Evolutionary conservation across 2,888 invertebrate species (phyloP).

Genomic region (Polymixis flavicincta): DNA sequence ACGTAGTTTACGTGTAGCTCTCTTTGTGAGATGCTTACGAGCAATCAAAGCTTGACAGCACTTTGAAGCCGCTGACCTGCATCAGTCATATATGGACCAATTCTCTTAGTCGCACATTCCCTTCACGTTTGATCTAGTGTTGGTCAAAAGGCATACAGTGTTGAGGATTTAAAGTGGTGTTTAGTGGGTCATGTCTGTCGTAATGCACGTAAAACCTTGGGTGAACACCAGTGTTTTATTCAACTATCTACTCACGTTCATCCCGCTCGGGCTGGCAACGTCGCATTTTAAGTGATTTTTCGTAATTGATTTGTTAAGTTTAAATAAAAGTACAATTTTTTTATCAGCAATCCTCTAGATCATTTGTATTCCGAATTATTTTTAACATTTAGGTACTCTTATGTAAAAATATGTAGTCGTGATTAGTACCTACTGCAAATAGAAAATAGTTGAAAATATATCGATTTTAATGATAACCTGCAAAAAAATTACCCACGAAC

Average conservation of each 20-base stretch:
- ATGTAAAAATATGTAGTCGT: no score
- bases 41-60: conserved; percentile 47
- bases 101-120: conserved; percentile 1
- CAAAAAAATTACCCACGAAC: no score
- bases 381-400: no score
- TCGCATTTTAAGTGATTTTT: no score
- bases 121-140: conserved; percentile 2
- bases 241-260: background rate
- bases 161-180: background rate
- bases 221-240: background rate
- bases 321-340: no score
- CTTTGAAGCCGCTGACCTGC: conserved; percentile 50
- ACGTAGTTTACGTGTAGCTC: conserved; percentile 7
- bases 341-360: no score
- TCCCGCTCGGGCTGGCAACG: no score
- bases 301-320: no score
- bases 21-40: conserved; percentile 15
- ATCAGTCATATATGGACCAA: conserved; percentile 32
- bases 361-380: no score
- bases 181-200: background rate
- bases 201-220: background rate
- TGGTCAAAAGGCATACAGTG: conserved; percentile 36
- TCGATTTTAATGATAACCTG: no score
- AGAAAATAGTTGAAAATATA: no score
- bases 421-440: no score